Evolutionary conservation across 35 echinoderm and acorn worm species (phyloP).

Genomic region (Amphiura filiformis): DNA sequence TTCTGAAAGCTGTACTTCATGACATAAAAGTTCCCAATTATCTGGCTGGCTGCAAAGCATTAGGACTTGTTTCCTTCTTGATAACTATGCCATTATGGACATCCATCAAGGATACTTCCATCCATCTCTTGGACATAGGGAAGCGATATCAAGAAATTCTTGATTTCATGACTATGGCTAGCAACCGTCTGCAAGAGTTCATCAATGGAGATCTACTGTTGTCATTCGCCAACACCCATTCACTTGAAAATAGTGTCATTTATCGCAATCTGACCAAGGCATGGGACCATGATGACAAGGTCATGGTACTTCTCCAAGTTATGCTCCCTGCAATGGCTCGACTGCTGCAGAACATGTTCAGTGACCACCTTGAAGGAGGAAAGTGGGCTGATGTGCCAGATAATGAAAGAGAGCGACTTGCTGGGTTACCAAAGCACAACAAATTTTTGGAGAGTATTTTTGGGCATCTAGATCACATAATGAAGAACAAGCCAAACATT

Average conservation of each 20-base stretch:
- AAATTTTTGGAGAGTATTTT: conserved; percentile 54
- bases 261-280: conserved; percentile 11
- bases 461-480: conserved; percentile 27
- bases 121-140: conserved; percentile 27
- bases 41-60: conserved; percentile 42
- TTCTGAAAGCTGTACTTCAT: conserved; percentile 27
- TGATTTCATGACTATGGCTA: conserved; percentile 6
- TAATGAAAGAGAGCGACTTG: background rate
- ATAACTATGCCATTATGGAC: conserved; percentile 41
- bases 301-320: background rate
- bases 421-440: conserved; percentile 53
- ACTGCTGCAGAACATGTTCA: conserved; percentile 44
- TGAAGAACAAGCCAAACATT: conserved; percentile 36
- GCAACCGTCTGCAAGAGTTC: background rate
- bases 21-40: conserved; percentile 27
- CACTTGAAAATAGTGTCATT: background rate
- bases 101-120: conserved; percentile 25
- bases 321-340: conserved; percentile 39
- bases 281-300: conserved; percentile 32
- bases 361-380: conserved; percentile 38
- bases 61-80: conserved; percentile 23
- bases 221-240: conserved; percentile 3
- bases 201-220: conserved; percentile 25
- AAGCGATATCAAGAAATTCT: conserved; percentile 31
- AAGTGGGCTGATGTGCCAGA: conserved; percentile 25